Conservation (phyloP, 1,140 invertebrate genomes). For the Anagrus nilaparvatae region DNA sequence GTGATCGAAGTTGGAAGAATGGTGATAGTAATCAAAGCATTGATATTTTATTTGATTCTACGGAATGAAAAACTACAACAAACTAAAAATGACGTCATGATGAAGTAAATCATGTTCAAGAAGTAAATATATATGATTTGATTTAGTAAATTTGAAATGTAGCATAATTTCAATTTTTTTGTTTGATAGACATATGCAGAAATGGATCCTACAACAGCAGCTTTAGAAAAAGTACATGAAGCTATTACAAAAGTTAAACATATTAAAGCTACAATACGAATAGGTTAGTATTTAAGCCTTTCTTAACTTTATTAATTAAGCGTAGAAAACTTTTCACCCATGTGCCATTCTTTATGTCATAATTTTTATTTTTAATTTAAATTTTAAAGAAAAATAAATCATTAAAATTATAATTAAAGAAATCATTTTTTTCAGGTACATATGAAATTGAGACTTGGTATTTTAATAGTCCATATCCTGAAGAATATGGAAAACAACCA, state of each 20-base stretch:
- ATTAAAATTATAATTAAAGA: constrained; percentile 24
- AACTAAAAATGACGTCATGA: constrained; percentile 98
- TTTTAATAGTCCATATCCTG: constrained; percentile 96
- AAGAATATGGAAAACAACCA: constrained; percentile 89
- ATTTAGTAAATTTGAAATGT: background rate
- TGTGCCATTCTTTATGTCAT: too few species aligned
- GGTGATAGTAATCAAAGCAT: constrained; percentile 43
- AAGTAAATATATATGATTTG: constrained; percentile 33
- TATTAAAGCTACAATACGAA: constrained; percentile 92
- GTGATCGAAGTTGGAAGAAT: constrained; percentile 57
- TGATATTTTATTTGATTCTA: constrained; percentile 60
- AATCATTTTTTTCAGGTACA: constrained; percentile 42
- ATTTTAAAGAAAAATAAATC: too few species aligned
- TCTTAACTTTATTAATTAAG: too few species aligned
- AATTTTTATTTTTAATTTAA: too few species aligned
- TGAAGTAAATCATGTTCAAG: constrained; percentile 97
- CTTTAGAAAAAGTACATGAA: constrained; percentile 96
- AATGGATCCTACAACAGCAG: constrained; percentile 95
- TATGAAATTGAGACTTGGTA: constrained; percentile 99
- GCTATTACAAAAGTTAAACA: constrained; percentile 97
- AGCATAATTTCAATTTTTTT: too few species aligned
- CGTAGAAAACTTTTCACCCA: too few species aligned
- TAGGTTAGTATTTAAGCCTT: constrained; percentile 60
- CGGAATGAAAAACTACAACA: constrained; percentile 87
- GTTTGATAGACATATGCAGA: constrained; percentile 87